Percentiles rank a stretch among this genome's conserved stretches.
Evolutionary conservation across 2,113 vertebrate species (phyloP).

Genomic region (Siniperca chuatsi): DNA sequence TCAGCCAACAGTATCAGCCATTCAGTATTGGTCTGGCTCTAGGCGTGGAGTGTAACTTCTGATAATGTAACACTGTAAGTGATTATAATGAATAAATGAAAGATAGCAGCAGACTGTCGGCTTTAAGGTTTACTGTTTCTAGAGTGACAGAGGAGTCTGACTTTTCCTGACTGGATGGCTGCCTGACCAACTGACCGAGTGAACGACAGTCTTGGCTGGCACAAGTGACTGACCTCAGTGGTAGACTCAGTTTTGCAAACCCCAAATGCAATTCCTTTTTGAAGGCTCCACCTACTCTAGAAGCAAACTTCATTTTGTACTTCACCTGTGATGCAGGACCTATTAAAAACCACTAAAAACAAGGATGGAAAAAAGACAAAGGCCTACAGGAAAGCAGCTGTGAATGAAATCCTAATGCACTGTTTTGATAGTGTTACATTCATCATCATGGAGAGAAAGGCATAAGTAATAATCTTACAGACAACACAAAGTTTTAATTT

Average conservation of each 20-base stretch:
- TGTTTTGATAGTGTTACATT: not conserved
- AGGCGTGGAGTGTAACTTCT: slow-evolving; percentile 17
- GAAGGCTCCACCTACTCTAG: slow-evolving; percentile 16
- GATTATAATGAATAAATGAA: slow-evolving; percentile 59
- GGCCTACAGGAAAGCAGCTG: not conserved
- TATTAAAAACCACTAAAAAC: slow-evolving; percentile 16
- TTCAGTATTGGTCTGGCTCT: not conserved
- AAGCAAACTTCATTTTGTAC: slow-evolving; percentile 7
- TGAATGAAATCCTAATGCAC: not conserved
- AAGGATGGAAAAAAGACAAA: not conserved
- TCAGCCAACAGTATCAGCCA: not conserved
- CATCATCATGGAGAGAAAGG: not conserved
- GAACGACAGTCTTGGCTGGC: not conserved
- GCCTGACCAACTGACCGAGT: slow-evolving; percentile 25
- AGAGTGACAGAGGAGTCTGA: slow-evolving; percentile 16
- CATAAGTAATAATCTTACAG: not conserved
- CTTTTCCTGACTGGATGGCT: not conserved
- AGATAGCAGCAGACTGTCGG: slow-evolving; percentile 14
- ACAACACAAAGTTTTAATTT: not conserved
- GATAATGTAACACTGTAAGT: slow-evolving; percentile 32
- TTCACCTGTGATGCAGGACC: slow-evolving; percentile 15
- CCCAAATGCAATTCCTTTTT: slow-evolving; percentile 61
- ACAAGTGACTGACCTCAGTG: not conserved
- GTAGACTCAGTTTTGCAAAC: slow-evolving; percentile 51
- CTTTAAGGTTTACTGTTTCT: slow-evolving; percentile 53